Evolutionary conservation across 2,888 invertebrate species (phyloP).

Genomic region (Thera britannica): DNA sequence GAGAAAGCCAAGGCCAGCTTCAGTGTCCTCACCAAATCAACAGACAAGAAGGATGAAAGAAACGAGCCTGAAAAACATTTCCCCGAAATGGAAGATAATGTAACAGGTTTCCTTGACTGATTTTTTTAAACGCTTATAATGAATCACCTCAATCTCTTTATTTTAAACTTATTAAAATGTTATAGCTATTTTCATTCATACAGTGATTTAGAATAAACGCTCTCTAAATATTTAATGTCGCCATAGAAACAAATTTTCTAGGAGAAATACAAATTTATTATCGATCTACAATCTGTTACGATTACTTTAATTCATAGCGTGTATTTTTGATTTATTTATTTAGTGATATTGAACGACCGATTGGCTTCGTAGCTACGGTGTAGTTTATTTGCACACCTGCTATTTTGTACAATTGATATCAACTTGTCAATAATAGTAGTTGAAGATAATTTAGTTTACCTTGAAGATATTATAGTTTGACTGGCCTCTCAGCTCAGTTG

Average conservation of each 20-base stretch:
- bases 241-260: neutral
- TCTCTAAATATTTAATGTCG: constrained; percentile 4
- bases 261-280: too few relatives aligned
- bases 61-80: constrained; percentile 7
- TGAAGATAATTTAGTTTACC: too few relatives aligned
- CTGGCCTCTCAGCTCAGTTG: too few relatives aligned
- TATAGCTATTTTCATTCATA: constrained; percentile 6
- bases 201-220: constrained; percentile 12
- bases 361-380: constrained; percentile 1
- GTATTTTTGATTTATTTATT: too few relatives aligned
- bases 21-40: constrained; percentile 30
- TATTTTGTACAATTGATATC: too few relatives aligned
- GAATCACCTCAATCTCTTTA: constrained; percentile 1
- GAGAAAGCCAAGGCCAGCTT: constrained; percentile 40
- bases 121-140: constrained; percentile 4
- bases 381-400: neutral
- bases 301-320: too few relatives aligned
- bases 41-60: constrained; percentile 21
- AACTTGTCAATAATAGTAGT: too few relatives aligned
- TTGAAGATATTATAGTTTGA: too few relatives aligned
- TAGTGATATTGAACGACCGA: neutral
- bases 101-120: constrained; percentile 43
- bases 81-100: constrained; percentile 31
- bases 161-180: constrained; percentile 21
- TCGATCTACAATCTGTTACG: too few relatives aligned